Evolutionary conservation across 64 coral and sea anemone species (phyloP), one percentile per base, ranked within the genome.

Genomic region (Montipora capricornis): DNA sequence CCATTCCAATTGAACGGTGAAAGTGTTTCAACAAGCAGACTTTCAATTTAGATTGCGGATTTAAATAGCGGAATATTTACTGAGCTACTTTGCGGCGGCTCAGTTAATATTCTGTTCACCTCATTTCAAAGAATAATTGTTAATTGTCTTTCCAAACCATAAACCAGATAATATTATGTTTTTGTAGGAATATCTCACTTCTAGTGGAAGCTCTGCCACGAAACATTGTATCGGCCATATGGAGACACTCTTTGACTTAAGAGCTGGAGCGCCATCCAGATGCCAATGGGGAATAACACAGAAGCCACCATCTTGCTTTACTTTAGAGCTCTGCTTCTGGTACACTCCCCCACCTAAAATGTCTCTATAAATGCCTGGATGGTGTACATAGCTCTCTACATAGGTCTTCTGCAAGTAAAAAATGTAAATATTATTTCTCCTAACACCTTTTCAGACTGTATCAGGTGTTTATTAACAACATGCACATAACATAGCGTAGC

Each of bases 191-290:
- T 95, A 95, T 75, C 89, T 77, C 57, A 96, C 74, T n/a, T 75
- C 70, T 8, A 92, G 69, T 49, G 95, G 95, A 6, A 96, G 84
- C 77, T 92, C 78, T 59, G 76, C 84, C 19, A 96, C 76, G 89
- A 96, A 96, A 89, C 95, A 89, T 78, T 96, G 95, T 67, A 96
- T 92, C 55, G 90, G 90, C 90, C 95, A 96, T 15, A 96, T 20
- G 77, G 95, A 96, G 55, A 92, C 49, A 58, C 26, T 92, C 37
- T 87, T 95, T 80, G 78, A 92, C 37, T 87, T 91, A 26, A 95
- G 84, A 16, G 90, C 89, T 88, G 94, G 94, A 49, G 94, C 94
- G 45, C 94, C 94, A 81, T 95, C 94, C 19, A 95, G 70, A 89
- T 95, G 94, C 94, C 94, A 95, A 71, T 92, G 92, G 17, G 92